These are phyloP conservation scores for Artibeus jamaicensis DNA, from an alignment of 2,797 vertebrate genomes.

Conservation along the genomic window DNA sequence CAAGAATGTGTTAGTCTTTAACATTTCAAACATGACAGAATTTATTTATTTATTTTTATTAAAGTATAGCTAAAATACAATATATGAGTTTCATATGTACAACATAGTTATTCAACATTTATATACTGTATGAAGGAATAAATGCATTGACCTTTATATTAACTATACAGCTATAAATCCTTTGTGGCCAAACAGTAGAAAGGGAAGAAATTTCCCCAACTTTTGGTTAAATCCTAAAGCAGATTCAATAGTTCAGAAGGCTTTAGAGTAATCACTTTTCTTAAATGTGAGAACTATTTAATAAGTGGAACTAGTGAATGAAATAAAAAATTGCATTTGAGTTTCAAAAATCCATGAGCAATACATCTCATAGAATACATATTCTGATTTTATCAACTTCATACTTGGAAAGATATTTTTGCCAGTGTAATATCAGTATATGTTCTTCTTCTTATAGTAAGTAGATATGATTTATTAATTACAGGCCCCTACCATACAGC, in stretches of 20 bases:
- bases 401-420: slow-evolving; percentile 37
- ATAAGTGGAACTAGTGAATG: not conserved
- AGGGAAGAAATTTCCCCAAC: not conserved
- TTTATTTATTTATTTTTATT: not conserved
- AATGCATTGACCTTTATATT: slow-evolving; percentile 1
- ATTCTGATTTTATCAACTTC: not conserved
- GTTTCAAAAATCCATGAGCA: slow-evolving; percentile 2
- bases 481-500: not conserved
- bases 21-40: not conserved
- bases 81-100: not conserved
- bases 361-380: not conserved
- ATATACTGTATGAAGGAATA: not conserved
- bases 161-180: not conserved
- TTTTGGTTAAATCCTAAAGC: not conserved
- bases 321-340: slow-evolving; percentile 1
- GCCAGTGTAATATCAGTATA: not conserved
- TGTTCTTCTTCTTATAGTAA: slow-evolving; percentile 16
- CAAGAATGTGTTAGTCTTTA: not conserved
- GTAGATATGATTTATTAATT: not conserved
- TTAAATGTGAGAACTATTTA: not conserved
- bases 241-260: not conserved
- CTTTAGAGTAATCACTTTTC: not conserved
- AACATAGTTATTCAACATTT: not conserved
- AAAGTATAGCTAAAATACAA: not conserved
- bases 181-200: not conserved